A percentile compares a stretch with the other conserved stretches of the same genome.
phyloP scores from a whole-genome alignment of 1,140 invertebrate species.

The Rhynchophorus ferrugineus region DNA sequence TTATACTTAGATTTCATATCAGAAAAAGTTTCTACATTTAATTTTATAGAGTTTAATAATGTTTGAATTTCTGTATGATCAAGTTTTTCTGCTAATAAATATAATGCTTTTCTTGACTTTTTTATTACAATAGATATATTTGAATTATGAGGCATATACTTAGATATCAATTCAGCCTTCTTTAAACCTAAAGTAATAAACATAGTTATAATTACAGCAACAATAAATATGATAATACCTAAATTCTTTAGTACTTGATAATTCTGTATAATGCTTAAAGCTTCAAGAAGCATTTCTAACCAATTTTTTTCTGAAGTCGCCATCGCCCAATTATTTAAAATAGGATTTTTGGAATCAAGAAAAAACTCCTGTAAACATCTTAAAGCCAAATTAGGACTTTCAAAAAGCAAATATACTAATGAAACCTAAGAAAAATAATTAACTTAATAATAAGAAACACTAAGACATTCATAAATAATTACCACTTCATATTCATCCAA shows the following conservation, averaged over 20 bases:
- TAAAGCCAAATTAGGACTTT: constrained; percentile 19
- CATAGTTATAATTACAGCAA: background rate
- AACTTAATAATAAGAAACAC: background rate
- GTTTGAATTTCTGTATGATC: constrained; percentile 9
- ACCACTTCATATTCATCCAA: constrained; percentile 25
- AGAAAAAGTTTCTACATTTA: no score
- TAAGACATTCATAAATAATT: background rate
- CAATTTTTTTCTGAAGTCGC: no score
- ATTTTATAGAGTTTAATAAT: constrained; percentile 24
- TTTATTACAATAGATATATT: constrained; percentile 17
- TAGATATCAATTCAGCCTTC: constrained; percentile 17
- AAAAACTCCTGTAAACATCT: constrained; percentile 16
- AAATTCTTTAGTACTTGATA: constrained; percentile 26
- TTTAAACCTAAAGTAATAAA: constrained; percentile 23
- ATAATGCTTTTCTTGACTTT: constrained; percentile 25
- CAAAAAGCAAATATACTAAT: constrained; percentile 28
- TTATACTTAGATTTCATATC: no score
- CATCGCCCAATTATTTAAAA: constrained; percentile 24
- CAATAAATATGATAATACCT: constrained; percentile 12
- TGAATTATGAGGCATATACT: constrained; percentile 23
- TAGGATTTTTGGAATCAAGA: background rate
- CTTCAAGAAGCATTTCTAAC: constrained; percentile 30
- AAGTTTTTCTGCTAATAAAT: constrained; percentile 29
- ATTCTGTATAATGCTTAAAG: constrained; percentile 32
- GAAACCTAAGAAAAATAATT: constrained; percentile 26